These are phyloP conservation scores for Pongo pygmaeus DNA, from an alignment of 2,113 vertebrate species.

Conservation along the genomic window DNA sequence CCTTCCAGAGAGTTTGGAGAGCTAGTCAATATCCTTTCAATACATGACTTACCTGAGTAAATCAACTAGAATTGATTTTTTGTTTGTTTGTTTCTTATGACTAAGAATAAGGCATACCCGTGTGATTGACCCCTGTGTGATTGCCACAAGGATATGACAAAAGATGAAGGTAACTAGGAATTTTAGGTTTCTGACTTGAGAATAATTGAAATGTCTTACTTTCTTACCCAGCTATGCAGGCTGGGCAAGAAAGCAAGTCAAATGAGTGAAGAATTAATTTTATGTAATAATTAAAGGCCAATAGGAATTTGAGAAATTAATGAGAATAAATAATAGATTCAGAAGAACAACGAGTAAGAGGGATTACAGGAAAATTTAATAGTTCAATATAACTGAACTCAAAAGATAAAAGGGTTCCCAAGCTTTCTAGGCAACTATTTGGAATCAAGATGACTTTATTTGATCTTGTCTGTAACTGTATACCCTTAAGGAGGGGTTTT, in stretches of 20 bases:
- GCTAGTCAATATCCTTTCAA: background rate
- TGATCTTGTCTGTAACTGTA: background rate
- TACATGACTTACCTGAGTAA: background rate
- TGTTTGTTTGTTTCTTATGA: background rate
- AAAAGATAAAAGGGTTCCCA: background rate
- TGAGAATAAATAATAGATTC: background rate
- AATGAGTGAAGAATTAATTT: background rate
- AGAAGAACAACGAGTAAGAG: background rate
- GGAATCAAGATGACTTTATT: background rate
- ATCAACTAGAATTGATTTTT: background rate
- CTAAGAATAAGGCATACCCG: background rate
- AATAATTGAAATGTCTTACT: background rate
- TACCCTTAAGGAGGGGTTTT: background rate
- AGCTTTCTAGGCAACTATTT: background rate
- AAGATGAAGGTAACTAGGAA: background rate
- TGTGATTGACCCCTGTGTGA: background rate
- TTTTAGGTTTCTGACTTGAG: background rate
- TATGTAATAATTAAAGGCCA: background rate
- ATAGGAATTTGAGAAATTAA: background rate
- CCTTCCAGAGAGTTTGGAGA: background rate
- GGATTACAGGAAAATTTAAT: background rate
- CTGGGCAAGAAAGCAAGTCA: background rate
- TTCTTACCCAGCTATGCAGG: too few species aligned
- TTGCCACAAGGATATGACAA: background rate
- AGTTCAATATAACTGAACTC: background rate